Conservation (phyloP, 2,888 invertebrate genomes). For the Drosophila rellima region DNA sequence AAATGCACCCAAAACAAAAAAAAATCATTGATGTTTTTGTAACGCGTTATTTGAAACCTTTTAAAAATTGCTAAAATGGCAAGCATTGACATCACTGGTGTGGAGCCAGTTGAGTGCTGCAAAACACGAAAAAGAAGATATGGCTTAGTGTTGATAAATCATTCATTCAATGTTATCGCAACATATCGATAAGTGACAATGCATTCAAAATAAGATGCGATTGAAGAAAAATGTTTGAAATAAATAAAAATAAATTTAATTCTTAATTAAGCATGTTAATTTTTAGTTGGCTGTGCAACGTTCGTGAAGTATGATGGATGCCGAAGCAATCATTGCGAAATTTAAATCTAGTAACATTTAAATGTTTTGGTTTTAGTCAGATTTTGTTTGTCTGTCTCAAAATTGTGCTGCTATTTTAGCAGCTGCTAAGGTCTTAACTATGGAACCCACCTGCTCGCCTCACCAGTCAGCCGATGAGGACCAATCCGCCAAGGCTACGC, state of each 20-base stretch:
- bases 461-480: not conserved
- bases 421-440: conserved; percentile 3
- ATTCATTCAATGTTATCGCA: not conserved
- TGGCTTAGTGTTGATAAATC: conserved; percentile 4
- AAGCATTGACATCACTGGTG: too few relatives aligned
- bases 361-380: not conserved
- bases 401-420: conserved; percentile 25
- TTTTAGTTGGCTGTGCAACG: not conserved
- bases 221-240: not conserved
- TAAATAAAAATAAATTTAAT: not conserved
- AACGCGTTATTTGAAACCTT: too few relatives aligned
- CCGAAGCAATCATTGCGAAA: too few relatives aligned
- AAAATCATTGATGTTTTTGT: too few relatives aligned
- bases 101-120: too few relatives aligned
- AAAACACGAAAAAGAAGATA: too few relatives aligned
- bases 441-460: conserved; percentile 31
- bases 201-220: not conserved
- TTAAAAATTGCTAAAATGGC: too few relatives aligned
- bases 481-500: not conserved
- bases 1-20: too few relatives aligned
- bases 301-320: not conserved
- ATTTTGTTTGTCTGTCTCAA: conserved; percentile 5
- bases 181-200: not conserved
- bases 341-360: not conserved
- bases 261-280: not conserved